phyloP scores from a whole-genome alignment of 2,797 vertebrate genomes.

The Parauchenoglanis punctatus region DNA sequence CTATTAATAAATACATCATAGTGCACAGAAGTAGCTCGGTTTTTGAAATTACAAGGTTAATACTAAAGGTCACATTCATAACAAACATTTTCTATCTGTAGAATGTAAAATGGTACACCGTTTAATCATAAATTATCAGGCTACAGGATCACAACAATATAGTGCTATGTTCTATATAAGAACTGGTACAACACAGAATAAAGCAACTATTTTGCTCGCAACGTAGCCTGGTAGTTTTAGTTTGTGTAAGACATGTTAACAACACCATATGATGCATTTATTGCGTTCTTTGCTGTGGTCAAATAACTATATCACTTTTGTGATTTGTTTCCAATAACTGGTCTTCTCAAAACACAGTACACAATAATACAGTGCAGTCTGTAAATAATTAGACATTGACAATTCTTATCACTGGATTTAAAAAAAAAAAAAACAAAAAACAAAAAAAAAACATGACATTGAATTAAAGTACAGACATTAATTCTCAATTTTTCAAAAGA shows the following conservation, averaged over 20 bases:
- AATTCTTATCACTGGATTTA: neutral
- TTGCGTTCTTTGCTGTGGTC: neutral
- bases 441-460: neutral
- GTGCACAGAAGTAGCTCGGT: slow-evolving; percentile 20
- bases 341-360: neutral
- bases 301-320: neutral
- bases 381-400: neutral
- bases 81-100: neutral
- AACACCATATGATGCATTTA: neutral
- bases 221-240: slow-evolving; percentile 6
- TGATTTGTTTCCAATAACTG: neutral
- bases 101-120: neutral
- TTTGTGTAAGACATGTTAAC: neutral
- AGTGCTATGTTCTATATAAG: neutral
- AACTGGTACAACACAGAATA: slow-evolving; percentile 6
- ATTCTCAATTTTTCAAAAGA: neutral
- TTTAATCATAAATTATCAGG: neutral
- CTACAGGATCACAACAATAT: slow-evolving; percentile 6
- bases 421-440: neutral
- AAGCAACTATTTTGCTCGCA: neutral
- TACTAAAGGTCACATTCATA: slow-evolving; percentile 9
- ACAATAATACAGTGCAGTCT: neutral
- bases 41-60: slow-evolving; percentile 23
- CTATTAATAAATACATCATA: slow-evolving; percentile 39
- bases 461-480: neutral